Base-by-base conservation (phyloP, 1,140 invertebrate species). In the Ylistrum balloti region DNA sequence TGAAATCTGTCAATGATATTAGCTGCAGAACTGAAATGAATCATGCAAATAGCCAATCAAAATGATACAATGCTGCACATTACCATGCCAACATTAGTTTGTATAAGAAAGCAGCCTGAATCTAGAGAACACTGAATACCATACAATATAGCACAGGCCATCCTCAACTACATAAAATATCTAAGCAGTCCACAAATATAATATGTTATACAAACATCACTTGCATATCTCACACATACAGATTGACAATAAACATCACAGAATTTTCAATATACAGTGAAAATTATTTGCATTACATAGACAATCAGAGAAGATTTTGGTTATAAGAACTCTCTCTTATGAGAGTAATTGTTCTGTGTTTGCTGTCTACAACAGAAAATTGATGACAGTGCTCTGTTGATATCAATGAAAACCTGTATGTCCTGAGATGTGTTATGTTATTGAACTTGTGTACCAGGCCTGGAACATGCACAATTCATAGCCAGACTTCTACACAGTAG, bases 41-140 rank as follows among this genome's bases (percentile, higher is more conserved):
- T 74, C 56, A 74, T 74, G 56, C 56, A 74, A 5, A 74, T 74
- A 74, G 56, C 56, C 56, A 74, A 74, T 74, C 56, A 74, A n/a
- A 74, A 74, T 74, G 1, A n/a, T 28, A n/a, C 28, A 74, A n/a
- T 74, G 56, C 28, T 74, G 22, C 56, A 45, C n/a, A 45, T 45
- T 9, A 45, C 17, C 56, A 74, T 74, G 56, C 56, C 56, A 28
- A 74, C 56, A 74, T 74, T 74, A 74, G 56, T 74, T 74, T n/a
- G 56, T 28, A 74, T 74, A 74, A 1, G 56, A 74, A 45, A 45
- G 41, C 41, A 74, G 56, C 56, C n/a, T 74, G 41, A 28, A n/a
- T 74, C 15, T 74, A 2, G n/a, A 74, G 56, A 74, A 74, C 56
- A 74, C 56, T 74, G 56, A 74, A 74, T 74, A 74, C 22, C 56